These are phyloP conservation scores for Carassius carassius DNA, from an alignment of 2,113 vertebrate species.

Conservation along the genomic window DNA sequence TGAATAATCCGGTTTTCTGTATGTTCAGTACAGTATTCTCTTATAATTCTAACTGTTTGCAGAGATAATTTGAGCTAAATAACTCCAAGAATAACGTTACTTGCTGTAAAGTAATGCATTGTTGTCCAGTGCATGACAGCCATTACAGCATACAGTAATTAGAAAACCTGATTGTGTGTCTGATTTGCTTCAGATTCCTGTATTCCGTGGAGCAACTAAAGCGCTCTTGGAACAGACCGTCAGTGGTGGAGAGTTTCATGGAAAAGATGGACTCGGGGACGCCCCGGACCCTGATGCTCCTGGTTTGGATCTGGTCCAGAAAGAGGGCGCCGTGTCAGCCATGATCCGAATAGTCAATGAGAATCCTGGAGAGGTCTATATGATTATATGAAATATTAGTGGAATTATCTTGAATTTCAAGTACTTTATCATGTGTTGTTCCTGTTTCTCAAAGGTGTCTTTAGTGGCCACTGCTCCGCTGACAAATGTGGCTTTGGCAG, in stretches of 20 bases:
- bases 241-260: conserved; percentile 72
- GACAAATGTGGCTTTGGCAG: conserved; percentile 84
- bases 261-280: conserved; percentile 76
- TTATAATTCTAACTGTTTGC: no score
- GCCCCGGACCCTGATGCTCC: conserved; percentile 72
- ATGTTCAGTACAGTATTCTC: no score
- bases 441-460: conserved; percentile 62
- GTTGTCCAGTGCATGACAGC: no score
- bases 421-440: not conserved
- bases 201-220: conserved; percentile 70
- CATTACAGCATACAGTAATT: no score
- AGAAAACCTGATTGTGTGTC: not conserved
- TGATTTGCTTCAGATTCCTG: conserved; percentile 70
- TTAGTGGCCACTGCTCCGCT: conserved; percentile 76
- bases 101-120: no score
- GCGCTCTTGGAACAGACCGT: conserved; percentile 67
- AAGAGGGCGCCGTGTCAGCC: conserved; percentile 71
- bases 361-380: conserved; percentile 73
- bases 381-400: not conserved
- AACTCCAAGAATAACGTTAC: no score
- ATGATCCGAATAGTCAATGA: conserved; percentile 74
- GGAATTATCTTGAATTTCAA: conserved; percentile 20
- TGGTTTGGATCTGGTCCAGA: conserved; percentile 67
- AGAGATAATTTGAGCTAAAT: no score
- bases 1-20: no score